Base-by-base conservation (phyloP, 92 coral and sea anemone genomes). In the Palythoa caribaeorum region DNA sequence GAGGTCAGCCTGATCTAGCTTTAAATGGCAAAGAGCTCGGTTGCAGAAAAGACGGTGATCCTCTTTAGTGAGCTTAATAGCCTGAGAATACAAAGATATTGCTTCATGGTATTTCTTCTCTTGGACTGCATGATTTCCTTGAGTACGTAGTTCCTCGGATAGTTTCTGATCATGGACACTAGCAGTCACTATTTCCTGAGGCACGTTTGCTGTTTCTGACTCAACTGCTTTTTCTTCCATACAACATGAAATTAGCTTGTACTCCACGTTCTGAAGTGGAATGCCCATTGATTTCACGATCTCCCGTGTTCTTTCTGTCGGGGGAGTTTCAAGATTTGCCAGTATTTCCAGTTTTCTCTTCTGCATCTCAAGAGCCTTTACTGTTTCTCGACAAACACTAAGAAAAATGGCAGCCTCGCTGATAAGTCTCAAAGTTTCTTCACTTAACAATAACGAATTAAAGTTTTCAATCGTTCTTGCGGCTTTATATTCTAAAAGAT, bases 21-120 rank as follows among this genome's bases (percentile, higher is more conserved):
- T 91, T 50, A 94, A 73, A 71, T 89, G 28, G n/a, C 94, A 94
- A 16, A 93, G 85, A 40, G 94, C 96, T 35, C 96, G 91, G 80
- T 94, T 95, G 71, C 72, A 70, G 81, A 72, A 92, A 38, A 92
- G 84, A 10, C 50, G 50, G 50, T 44, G 4, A 44, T 44, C 50
- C 0, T 44, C 50, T 44, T 8, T 8, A 3, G 50, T 44, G 7
- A 44, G 50, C 0, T 44, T 2, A 44, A 44, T 44, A 44, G 50
- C 50, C 50, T 44, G 6, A 44, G 3, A 44, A 44, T 44, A 44
- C 6, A 44, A 44, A 44, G 50, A 44, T 6, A 44, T 1, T 0
- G 96, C 98, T 16, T 89, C 84, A 9, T 87, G 38, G 50, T 63
- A 92, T n/a, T 73, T 77, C 1, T 90, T 65, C 47, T 51, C 51